Base-by-base conservation (phyloP, 2,797 vertebrate species). In the Hephaestus fuliginosus region DNA sequence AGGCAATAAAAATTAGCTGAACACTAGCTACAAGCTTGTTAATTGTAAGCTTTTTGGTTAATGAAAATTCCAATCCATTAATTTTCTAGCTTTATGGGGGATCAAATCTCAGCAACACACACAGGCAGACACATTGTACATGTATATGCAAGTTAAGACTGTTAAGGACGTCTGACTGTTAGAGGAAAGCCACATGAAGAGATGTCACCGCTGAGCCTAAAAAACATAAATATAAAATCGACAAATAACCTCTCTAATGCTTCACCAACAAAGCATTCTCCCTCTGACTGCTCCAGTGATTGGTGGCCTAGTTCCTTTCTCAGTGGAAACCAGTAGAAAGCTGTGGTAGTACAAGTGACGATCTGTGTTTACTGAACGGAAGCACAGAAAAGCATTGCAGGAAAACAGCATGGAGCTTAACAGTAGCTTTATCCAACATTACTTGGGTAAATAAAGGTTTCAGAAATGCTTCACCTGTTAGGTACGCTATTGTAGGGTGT, bases 1-100 rank as follows among this genome's bases (percentile, higher is more conserved):
- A 60, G 61, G 46, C 53, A 71, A 78, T 69, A 28, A 78, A 60
- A 67, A 53, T n/a, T 60, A 51, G 72, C 53, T 55, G 46, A 70
- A 74, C 58, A 66, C 6, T 4, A 14, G 36, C 61, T 58, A 63
- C 57, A 58, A 51, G 25, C 53, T 63, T 72, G 78, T 55, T 85
- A 83, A 80, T 30, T 60, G 25, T 33, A 33, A 73, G 43, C 56
- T 36, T 56, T 58, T 49, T 49, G 18, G 57, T 18, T 56, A 66
- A 74, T 71, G 7, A 51, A 78, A 61, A 78, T 9, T 39, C 14
- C 30, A 44, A 41, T 41, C 7, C n/a, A 60, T 68, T 77, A 3
- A 73, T 74, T 57, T 57, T 74, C 39, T 20, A 30, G 51, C 48
- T 46, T 79, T 4, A 22, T 8, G 7, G 12, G 8, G 39, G 5